Evolutionary conservation across 2,888 invertebrate genomes (phyloP).

Genomic region (Aplocera efformata): DNA sequence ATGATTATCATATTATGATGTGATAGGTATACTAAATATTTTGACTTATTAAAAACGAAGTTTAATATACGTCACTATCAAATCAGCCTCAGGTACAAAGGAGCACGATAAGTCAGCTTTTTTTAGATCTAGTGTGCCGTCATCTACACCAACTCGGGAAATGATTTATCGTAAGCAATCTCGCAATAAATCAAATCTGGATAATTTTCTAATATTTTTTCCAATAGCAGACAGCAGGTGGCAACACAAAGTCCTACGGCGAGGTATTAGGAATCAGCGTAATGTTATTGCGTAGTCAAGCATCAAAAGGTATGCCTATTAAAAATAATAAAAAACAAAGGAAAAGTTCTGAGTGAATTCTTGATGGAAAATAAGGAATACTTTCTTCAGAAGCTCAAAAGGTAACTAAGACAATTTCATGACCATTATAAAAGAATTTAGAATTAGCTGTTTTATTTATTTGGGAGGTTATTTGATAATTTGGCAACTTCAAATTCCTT

Average conservation of each 20-base stretch:
- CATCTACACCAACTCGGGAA: conserved; percentile 19
- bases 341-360: conserved; percentile 5
- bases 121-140: conserved; percentile 10
- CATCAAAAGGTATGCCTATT: neutral
- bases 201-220: conserved; percentile 22
- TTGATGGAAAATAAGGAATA: conserved; percentile 10
- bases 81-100: too few relatives aligned
- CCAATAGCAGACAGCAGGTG: conserved; percentile 3
- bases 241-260: neutral
- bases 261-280: neutral
- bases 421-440: conserved; percentile 13
- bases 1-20: too few relatives aligned
- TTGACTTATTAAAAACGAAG: too few relatives aligned
- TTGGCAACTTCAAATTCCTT: too few relatives aligned
- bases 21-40: too few relatives aligned
- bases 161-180: conserved; percentile 37
- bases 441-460: conserved; percentile 1
- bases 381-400: conserved; percentile 1
- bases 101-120: conserved; percentile 28
- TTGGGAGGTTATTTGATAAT: too few relatives aligned
- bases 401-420: conserved; percentile 6
- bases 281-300: neutral
- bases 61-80: too few relatives aligned
- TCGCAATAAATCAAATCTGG: conserved; percentile 31
- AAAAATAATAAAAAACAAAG: conserved; percentile 2